phyloP scores from a whole-genome alignment of 2,113 vertebrate genomes.

The Synodontis membranacea region DNA sequence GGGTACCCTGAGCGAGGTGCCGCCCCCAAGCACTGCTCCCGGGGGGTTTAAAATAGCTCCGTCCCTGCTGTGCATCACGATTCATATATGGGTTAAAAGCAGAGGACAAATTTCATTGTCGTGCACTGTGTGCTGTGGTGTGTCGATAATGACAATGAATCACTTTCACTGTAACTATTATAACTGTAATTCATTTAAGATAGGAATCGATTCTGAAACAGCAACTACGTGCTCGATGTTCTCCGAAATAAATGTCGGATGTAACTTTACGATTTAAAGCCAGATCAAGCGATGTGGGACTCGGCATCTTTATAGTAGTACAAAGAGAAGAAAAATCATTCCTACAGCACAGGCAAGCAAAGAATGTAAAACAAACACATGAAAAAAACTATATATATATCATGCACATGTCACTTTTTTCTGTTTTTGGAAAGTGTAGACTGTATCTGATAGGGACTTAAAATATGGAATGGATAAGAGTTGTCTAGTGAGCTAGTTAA shows the following conservation, averaged over 20 bases:
- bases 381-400: slow-evolving; percentile 1
- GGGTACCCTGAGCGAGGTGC: no score
- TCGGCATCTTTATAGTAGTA: slow-evolving; percentile 61
- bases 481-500: background rate
- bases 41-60: no score
- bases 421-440: slow-evolving; percentile 47
- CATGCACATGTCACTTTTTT: slow-evolving; percentile 14
- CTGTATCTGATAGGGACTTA: slow-evolving; percentile 66
- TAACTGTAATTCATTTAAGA: background rate
- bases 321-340: slow-evolving; percentile 37
- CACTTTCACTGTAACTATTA: background rate
- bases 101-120: no score
- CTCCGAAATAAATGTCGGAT: background rate
- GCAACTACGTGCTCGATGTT: background rate
- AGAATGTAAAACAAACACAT: background rate
- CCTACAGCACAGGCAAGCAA: slow-evolving; percentile 41
- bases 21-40: no score
- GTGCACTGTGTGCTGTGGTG: no score
- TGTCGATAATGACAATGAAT: no score
- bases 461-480: background rate
- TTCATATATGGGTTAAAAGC: no score
- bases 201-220: background rate
- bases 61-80: no score
- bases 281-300: slow-evolving; percentile 39
- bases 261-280: background rate